These are phyloP conservation scores for Sialia sialis DNA, from an alignment of 2,113 vertebrate species.

Conservation along the genomic window DNA sequence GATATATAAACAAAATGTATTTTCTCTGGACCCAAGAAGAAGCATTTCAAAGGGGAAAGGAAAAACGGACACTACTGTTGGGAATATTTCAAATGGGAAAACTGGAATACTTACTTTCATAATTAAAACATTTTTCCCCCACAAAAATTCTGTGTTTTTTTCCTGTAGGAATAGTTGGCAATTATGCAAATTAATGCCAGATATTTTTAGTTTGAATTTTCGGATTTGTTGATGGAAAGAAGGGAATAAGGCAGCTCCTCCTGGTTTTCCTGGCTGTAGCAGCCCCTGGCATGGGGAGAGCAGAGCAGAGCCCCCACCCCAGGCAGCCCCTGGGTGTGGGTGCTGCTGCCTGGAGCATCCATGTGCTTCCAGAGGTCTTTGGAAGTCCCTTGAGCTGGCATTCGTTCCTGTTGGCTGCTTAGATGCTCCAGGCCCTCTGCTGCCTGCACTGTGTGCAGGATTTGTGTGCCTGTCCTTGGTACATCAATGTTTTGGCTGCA, in stretches of 20 bases:
- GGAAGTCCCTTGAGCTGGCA: not conserved
- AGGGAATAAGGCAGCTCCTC: not conserved
- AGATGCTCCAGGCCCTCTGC: accelerated
- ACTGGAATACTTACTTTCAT: not conserved
- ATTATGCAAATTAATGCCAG: conserved; percentile 9
- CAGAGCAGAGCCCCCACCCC: accelerated
- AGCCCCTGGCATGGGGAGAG: not conserved
- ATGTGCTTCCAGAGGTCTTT: not conserved
- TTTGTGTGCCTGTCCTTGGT: not conserved
- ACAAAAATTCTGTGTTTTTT: not conserved
- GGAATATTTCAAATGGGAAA: not conserved
- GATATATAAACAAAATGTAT: not conserved
- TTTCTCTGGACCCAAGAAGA: not conserved
- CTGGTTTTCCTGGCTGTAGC: not conserved
- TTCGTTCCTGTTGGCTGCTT: not conserved
- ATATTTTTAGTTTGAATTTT: not conserved
- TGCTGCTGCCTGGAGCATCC: not conserved
- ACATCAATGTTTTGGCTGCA: not conserved
- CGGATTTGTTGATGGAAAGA: not conserved
- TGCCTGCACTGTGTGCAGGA: not conserved
- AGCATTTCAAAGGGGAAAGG: not conserved
- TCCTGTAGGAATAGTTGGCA: not conserved
- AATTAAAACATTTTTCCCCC: not conserved
- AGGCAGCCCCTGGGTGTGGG: not conserved
- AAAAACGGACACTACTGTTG: not conserved